These are phyloP conservation scores for Pygocentrus nattereri DNA, from an alignment of 2,797 vertebrate genomes.

Conservation along the genomic window DNA sequence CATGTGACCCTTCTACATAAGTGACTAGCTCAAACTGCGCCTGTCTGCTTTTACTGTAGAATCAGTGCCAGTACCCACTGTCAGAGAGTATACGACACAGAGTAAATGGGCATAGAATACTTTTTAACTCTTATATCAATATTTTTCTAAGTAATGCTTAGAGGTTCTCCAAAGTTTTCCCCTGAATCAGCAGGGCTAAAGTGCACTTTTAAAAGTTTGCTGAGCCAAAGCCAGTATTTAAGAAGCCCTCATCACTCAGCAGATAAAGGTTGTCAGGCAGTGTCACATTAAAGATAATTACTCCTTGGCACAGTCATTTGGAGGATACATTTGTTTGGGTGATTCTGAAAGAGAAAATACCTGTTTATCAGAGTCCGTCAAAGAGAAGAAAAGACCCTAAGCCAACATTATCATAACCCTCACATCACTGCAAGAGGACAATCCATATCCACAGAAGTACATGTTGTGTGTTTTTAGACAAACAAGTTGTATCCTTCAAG, in stretches of 20 bases:
- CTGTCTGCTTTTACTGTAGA: neutral
- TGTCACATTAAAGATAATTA: slow-evolving; percentile 9
- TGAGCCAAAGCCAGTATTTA: slow-evolving; percentile 10
- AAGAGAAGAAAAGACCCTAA: neutral
- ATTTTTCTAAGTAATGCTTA: neutral
- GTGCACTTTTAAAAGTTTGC: slow-evolving; percentile 6
- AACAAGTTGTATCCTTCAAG: neutral
- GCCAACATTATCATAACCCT: neutral
- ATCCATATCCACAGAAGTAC: neutral
- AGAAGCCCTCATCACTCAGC: slow-evolving; percentile 19
- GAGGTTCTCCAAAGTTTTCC: neutral
- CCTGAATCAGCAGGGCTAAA: neutral
- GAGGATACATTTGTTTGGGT: slow-evolving; percentile 16
- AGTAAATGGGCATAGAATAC: neutral
- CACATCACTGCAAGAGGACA: neutral
- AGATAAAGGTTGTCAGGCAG: slow-evolving; percentile 23
- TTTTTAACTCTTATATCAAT: slow-evolving; percentile 7
- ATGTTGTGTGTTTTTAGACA: neutral
- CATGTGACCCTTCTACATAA: neutral
- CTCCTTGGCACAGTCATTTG: neutral
- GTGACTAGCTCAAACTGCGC: neutral
- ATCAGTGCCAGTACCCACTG: neutral
- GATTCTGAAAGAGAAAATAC: neutral
- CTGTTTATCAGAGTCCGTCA: neutral
- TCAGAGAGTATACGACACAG: neutral